Base-by-base conservation (phyloP, 2,888 invertebrate species). In the Miltochrista miniata region DNA sequence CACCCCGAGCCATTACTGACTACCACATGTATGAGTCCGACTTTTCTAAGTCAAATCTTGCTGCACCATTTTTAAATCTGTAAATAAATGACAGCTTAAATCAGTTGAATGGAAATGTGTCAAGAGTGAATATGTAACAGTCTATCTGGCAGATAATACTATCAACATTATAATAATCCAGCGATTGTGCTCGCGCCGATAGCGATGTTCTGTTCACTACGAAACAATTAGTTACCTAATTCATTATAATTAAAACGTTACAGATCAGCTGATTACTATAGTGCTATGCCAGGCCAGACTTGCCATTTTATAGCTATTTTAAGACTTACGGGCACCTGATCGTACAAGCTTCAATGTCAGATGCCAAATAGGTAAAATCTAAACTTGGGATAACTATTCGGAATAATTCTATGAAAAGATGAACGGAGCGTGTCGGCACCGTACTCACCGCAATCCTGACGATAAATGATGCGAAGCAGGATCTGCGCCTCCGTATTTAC, bases 61-160 rank as follows among this genome's bases (percentile, higher is more conserved):
- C 81, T 92, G 92, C 85, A 92, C 92, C 92, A 92, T 92, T 81
- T 92, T 92, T 77, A 90, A 83, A 86, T 90, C 92, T 92, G 91
- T 24, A 58, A 88, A 86, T 15, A 24, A 59, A 55, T 69, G 64
- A 73, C 69, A 73, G 59, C 76, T 76, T 69, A 79, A 79, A 76
- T 76, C 73, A 81, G 79, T 71, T 66, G 56, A 68, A 68, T 70
- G 67, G 57, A 68, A 70, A 66, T 61, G 51, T 76, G 72, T 76
- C 70, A 75, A 77, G 68, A 75, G 56, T 70, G 68, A 70, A 75
- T 76, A 75, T 72, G 64, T 66, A 69, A 66, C 68, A 61, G 48
- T 41, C 41, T 66, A 59, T 72, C 76, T 75, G 68, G 48, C 51
- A 69, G 81, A 83, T 81, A 83, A 64, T 66, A 61, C 63, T 80